Evolutionary conservation across 2,888 invertebrate species (phyloP).

Genomic region (Agriopis marginaria): DNA sequence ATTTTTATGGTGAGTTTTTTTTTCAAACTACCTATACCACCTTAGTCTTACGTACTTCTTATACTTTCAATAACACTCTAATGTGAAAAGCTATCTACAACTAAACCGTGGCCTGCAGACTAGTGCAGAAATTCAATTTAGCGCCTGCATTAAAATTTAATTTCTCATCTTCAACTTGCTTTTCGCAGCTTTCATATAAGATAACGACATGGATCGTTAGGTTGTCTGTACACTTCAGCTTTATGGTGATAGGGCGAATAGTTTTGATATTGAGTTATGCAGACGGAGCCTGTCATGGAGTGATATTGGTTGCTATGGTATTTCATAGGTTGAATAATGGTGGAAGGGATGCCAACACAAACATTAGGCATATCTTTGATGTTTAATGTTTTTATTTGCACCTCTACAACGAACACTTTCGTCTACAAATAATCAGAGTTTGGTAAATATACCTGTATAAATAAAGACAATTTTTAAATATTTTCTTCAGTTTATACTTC

Average conservation of each 20-base stretch:
- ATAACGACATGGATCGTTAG: conserved; percentile 57
- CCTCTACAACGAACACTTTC: too few relatives aligned
- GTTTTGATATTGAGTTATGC: conserved; percentile 83
- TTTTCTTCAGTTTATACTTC: too few relatives aligned
- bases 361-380: background rate
- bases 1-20: too few relatives aligned
- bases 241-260: conserved; percentile 66
- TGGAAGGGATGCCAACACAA: background rate
- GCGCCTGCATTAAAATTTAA: conserved; percentile 33
- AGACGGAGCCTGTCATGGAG: conserved; percentile 61
- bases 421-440: too few relatives aligned
- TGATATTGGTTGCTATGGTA: conserved; percentile 67
- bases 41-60: background rate
- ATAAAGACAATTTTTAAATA: too few relatives aligned
- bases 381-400: too few relatives aligned
- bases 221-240: conserved; percentile 47
- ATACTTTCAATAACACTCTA: background rate
- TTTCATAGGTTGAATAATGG: conserved; percentile 47
- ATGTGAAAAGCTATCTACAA: conserved; percentile 11
- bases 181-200: conserved; percentile 44
- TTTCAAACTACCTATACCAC: background rate
- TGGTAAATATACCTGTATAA: too few relatives aligned
- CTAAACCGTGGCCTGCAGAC: conserved; percentile 29
- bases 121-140: conserved; percentile 45
- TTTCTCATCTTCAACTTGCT: conserved; percentile 34